Evolutionary conservation across 2,113 vertebrate genomes (phyloP), one percentile per base, ranked within the genome.

Genomic region (Amphilophus citrinellus): DNA sequence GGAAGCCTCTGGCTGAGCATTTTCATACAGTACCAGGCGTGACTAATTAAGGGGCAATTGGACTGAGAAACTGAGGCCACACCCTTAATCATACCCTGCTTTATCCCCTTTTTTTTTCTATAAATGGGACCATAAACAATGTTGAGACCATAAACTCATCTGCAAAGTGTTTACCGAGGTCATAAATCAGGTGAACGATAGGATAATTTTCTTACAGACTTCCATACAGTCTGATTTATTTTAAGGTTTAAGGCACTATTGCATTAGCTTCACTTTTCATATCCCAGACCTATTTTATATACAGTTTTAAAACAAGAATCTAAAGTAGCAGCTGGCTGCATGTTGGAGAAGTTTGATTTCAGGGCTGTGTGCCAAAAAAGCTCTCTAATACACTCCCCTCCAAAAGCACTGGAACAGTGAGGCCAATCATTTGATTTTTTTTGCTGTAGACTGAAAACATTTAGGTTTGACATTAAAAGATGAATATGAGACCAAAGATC

Each of bases 301-400:
- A 53, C 66, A 53, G 66, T 71, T 18, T 53, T 17, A 10, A 17
- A 53, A 20, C 2, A 71, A 53, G 3, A 71, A 53, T 20, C 11
- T 71, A 47, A 71, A 50, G 24, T 24, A 71, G 44, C 44, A 53
- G 66, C 66, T 53, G 44, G 2, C 4, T 30, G 66, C 47, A 22
- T 30, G 39, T 71, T 24, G 24, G 24, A 32, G 44, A 53, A 71
- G 66, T 71, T 71, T 50, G 66, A 71, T 50, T 20, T 71, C 24
- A 50, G 65, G 18, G 5, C 65, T 68, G 10, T 68, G 65, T 50
- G 42, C 42, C 42, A 42, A 47, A 27, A 50, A 15, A 27, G 22
- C 65, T 68, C 22, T 68, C 6, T 47, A 50, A 71, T 17, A 35
- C 32, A 35, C 32, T 35, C 32, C 32, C 32, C 35, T 35, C 35